phyloP scores from a whole-genome alignment of 2,888 invertebrate species.

The Tenthredo distinguenda region DNA sequence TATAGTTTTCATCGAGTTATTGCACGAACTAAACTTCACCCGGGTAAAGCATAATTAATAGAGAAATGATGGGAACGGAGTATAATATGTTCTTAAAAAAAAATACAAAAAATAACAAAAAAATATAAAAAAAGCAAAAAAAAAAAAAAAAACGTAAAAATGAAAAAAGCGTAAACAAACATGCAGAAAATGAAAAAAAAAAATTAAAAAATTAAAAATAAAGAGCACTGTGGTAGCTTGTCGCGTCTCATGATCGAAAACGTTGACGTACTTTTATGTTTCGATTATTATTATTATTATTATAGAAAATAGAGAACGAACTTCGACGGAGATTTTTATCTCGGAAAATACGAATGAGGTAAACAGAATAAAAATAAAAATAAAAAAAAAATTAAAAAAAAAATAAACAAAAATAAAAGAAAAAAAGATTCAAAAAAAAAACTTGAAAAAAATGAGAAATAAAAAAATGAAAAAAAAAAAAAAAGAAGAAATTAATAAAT shows the following conservation, averaged over 20 bases:
- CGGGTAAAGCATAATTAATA: conserved; percentile 14
- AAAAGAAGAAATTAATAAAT: conserved; percentile 27
- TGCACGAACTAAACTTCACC: conserved; percentile 20
- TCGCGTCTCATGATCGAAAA: conserved; percentile 7
- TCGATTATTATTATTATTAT: conserved; percentile 1
- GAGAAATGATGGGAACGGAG: background rate
- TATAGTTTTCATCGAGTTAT: conserved; percentile 7
- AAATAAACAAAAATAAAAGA: conserved; percentile 55
- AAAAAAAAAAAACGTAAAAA: background rate
- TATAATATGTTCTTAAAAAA: background rate
- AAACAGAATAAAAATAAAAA: conserved; percentile 52
- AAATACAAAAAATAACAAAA: background rate
- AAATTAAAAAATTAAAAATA: background rate
- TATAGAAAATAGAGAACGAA: background rate
- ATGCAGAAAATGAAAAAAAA: background rate
- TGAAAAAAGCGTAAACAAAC: background rate
- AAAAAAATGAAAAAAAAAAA: conserved; percentile 47
- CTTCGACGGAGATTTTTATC: conserved; percentile 22
- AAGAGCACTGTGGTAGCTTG: conserved; percentile 41
- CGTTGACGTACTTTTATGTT: conserved; percentile 15
- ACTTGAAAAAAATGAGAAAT: conserved; percentile 50
- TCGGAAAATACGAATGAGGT: background rate
- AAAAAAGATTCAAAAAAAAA: conserved; percentile 48
- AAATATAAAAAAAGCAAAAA: background rate
- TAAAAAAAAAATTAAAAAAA: conserved; percentile 50